A percentile compares a stretch with the other conserved stretches of the same genome.
Evolutionary conservation across 1,140 invertebrate genomes (phyloP).

Genomic region (Drosophila pectinifera): DNA sequence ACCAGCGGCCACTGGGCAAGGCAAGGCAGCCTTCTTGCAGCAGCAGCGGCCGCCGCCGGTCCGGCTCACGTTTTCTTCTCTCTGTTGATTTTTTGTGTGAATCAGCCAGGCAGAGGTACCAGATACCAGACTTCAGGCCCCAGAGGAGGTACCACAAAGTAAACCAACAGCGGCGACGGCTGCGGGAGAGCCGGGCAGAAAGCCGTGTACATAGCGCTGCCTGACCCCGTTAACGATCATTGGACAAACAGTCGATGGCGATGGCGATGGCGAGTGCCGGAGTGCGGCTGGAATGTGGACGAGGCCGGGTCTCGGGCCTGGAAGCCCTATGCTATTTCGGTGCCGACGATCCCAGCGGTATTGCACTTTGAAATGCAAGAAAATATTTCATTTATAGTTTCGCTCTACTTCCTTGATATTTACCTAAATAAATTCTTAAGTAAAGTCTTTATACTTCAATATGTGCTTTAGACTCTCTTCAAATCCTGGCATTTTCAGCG

Average conservation of each 20-base stretch:
- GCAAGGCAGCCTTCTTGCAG: slow-evolving; percentile 41
- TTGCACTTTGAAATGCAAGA: neutral
- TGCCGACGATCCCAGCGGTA: neutral
- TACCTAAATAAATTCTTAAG: no score
- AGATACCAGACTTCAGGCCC: slow-evolving; percentile 26
- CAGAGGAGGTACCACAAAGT: slow-evolving; percentile 16
- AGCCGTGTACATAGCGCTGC: slow-evolving; percentile 43
- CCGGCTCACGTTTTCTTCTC: slow-evolving; percentile 35
- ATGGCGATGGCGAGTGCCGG: slow-evolving; percentile 9
- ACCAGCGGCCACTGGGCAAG: slow-evolving; percentile 3
- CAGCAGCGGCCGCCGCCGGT: slow-evolving; percentile 15
- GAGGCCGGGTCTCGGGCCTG: slow-evolving; percentile 15
- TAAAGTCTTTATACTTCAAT: no score
- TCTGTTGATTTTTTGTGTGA: slow-evolving; percentile 26
- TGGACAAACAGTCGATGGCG: slow-evolving; percentile 55
- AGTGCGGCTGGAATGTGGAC: slow-evolving; percentile 52
- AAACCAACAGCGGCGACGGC: slow-evolving; percentile 34
- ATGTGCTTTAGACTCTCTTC: no score
- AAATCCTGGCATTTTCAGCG: no score
- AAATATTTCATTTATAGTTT: no score
- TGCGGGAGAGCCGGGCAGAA: slow-evolving; percentile 22
- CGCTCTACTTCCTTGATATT: no score
- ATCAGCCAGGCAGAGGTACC: slow-evolving; percentile 38
- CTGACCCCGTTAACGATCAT: slow-evolving; percentile 68
- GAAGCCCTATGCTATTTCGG: slow-evolving; percentile 27